Base-by-base conservation (phyloP, 2,113 vertebrate genomes). In the Desmodus rotundus region DNA sequence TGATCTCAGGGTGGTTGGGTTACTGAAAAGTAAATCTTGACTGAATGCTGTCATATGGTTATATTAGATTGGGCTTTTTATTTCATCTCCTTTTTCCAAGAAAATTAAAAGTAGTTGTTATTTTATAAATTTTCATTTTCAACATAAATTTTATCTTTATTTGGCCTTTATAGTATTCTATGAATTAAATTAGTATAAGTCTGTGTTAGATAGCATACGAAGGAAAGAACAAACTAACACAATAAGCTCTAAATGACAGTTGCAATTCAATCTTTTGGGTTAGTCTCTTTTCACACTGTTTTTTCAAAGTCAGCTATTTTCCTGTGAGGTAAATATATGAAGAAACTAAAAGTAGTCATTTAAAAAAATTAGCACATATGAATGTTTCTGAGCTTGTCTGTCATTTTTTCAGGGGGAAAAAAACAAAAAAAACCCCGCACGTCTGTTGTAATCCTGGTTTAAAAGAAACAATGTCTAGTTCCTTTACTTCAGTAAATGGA, bases 371-470 rank as follows among this genome's bases (percentile, higher is more conserved):
- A 93, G 56, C 63, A 89, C 63, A 92, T 73, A 81, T 67, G 97
- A 91, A 82, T 94, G 58, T 83, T 95, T 97, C 90, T 77, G 78
- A 56, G 43, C 47, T 96, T 96, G 56, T 81, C 58, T 92, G 70
- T 96, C 67, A 61, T 92, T 95, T 95, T 94, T 94, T 84, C 95
- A 98, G 93, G 87, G 92, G 54, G 96, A 93, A 96, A 95, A 97
- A 91, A 33, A 70, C 2, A 6, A 20, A 7, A 20, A 22, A 10
- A 14, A 2, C 28, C 61, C 67, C 96, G 58, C 93, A 93, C 94
- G 56, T 97, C 95, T 98, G 97, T 87, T 96, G 88, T 97, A 98
- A 98, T 98, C 96, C 88, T 97, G 96, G 96, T 97, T 87, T 58
- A 74, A 74, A 95, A 97, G 98, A 96, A 97, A 94, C 72, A 94